Percentiles rank a stretch among this genome's conserved stretches.
These are phyloP conservation scores for Hypotaenidia okinawae DNA, from an alignment of 2,797 vertebrate genomes.

Conservation along the genomic window DNA sequence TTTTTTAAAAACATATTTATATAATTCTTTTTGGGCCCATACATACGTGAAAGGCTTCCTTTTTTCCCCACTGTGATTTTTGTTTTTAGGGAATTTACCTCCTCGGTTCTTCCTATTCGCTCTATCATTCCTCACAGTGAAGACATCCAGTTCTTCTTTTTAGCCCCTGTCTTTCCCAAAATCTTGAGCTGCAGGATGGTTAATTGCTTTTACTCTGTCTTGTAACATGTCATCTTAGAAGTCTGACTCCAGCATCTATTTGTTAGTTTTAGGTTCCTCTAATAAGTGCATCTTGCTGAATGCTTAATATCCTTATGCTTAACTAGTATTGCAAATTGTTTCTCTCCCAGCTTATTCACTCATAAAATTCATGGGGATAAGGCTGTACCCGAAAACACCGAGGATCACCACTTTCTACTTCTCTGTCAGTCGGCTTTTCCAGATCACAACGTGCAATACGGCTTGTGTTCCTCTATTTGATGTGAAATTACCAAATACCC, in stretches of 20 bases:
- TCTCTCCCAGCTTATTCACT: neutral
- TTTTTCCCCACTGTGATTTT: neutral
- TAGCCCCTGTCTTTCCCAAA: neutral
- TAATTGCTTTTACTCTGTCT: neutral
- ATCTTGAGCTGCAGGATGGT: neutral
- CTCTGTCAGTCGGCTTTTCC: neutral
- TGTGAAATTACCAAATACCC: neutral
- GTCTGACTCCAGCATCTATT: neutral
- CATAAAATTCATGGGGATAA: neutral
- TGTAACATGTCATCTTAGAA: neutral
- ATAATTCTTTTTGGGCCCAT: neutral
- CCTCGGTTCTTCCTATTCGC: conserved; percentile 1
- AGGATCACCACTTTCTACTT: neutral
- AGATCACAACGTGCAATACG: neutral
- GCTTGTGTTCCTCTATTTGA: neutral
- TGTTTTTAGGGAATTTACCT: conserved; percentile 11
- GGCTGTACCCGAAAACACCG: neutral
- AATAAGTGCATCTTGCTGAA: neutral
- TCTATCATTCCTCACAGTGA: neutral
- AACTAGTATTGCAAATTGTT: neutral
- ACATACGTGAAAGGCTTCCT: conserved; percentile 7
- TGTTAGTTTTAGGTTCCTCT: neutral
- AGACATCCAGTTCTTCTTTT: neutral
- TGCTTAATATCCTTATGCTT: neutral
- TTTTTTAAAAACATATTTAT: neutral